Conservation (phyloP, 2,888 invertebrate genomes). For the Formica aserva region DNA sequence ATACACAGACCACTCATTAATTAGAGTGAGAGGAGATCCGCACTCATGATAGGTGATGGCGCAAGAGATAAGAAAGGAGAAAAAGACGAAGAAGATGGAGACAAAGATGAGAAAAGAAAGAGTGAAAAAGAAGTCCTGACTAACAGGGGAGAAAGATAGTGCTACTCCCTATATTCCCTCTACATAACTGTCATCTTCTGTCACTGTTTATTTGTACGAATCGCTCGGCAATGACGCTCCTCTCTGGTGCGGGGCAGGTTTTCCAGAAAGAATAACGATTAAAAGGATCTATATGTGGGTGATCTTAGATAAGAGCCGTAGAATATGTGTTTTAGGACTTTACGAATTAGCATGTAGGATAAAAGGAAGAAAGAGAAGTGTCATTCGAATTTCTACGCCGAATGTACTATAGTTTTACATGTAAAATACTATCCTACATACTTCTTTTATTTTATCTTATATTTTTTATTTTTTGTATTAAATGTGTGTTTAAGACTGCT, state of each 20-base stretch:
- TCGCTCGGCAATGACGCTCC: conserved; percentile 62
- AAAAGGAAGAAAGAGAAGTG: background rate
- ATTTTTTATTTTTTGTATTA: background rate
- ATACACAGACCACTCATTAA: conserved; percentile 73
- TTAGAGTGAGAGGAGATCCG: conserved; percentile 67
- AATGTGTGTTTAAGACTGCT: background rate
- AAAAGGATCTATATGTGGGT: conserved; percentile 28
- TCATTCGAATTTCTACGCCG: background rate
- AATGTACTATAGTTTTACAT: background rate
- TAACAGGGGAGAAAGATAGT: conserved; percentile 12
- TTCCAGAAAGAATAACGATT: conserved; percentile 36
- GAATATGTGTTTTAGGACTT: conserved; percentile 22
- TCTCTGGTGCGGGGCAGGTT: conserved; percentile 24
- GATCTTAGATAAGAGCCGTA: conserved; percentile 59
- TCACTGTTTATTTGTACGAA: conserved; percentile 74
- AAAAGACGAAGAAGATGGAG: conserved; percentile 27
- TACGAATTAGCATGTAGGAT: background rate
- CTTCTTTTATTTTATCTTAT: background rate
- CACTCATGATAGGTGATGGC: conserved; percentile 49
- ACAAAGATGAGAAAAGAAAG: conserved; percentile 4
- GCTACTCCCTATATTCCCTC: conserved; percentile 68
- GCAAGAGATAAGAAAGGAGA: conserved; percentile 48
- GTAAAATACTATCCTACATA: background rate
- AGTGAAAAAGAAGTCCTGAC: conserved; percentile 11
- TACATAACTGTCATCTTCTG: conserved; percentile 79